Evolutionary conservation across 2,797 vertebrate genomes (phyloP), one percentile per base, ranked within the genome.

Genomic region (Mastacembelus armatus): DNA sequence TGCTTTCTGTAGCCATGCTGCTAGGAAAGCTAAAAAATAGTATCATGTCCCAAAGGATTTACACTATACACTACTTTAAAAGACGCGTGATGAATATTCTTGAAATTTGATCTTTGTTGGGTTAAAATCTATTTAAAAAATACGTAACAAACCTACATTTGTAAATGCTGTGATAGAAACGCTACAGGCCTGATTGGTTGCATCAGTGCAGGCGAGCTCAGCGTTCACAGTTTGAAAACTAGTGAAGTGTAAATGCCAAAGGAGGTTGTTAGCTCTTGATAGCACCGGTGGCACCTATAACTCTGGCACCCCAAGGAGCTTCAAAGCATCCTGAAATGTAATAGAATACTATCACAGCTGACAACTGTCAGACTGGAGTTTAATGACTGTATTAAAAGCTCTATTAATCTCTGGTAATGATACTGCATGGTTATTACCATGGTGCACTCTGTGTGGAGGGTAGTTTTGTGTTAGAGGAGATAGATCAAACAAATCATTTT

Each of bases 351-450:
- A 74, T 73, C 79, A 52, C 29, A 11, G 66, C 66, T 65, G 84
- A 84, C 76, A 71, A 89, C 78, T 74, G 84, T 79, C 88, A 71
- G 71, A 77, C 74, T 59, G 73, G 64, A 39, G 52, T 81, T 90
- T 88, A 91, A 91, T 75, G 85, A 79, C 78, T 59, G 12, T 59
- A 85, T 91, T 88, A 87, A 90, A 84, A 86, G 86, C 61, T 77
- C 76, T 70, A 84, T 91, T 89, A 90, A 91, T 91, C 87, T 85
- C 62, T 56, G 67, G 76, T 85, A 86, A 90, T 85, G 84, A 82
- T 72, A 79, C 77, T 55, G 82, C 78, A 38, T 60, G 79, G 83
- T 80, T 86, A 85, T 89, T 88, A 83, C 80, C 77, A 71, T 22
- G 52, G 59, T 65, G 80, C 74, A 47, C 71, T 51, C 24, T 16